Percentiles rank a stretch among this genome's conserved stretches.
Evolutionary conservation across 2,113 vertebrate genomes (phyloP).

Genomic region (Esox niger): DNA sequence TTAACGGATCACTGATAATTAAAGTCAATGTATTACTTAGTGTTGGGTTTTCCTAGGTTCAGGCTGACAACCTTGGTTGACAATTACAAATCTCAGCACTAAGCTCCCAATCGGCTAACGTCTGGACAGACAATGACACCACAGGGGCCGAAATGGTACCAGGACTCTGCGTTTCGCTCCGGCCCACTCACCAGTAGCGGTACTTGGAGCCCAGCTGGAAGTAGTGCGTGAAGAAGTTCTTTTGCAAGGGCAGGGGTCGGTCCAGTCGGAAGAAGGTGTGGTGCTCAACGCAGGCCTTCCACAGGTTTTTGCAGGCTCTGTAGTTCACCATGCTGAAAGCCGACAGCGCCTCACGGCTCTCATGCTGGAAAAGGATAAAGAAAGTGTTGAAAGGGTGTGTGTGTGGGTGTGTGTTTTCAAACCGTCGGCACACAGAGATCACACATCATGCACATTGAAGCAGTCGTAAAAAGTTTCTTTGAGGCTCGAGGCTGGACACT

Average conservation of each 20-base stretch:
- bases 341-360: constrained; percentile 90
- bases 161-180: constrained; percentile 9
- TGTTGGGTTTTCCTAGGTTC: too few relatives aligned
- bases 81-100: too few relatives aligned
- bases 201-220: constrained; percentile 97
- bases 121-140: too few relatives aligned
- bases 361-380: constrained; percentile 73
- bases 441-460: too few relatives aligned
- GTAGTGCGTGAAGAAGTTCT: constrained; percentile 98
- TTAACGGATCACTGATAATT: too few relatives aligned
- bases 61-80: background rate
- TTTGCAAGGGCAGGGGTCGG: constrained; percentile 90
- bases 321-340: constrained; percentile 99
- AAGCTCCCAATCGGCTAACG: too few relatives aligned
- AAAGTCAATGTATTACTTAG: too few relatives aligned
- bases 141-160: too few relatives aligned
- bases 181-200: constrained; percentile 85
- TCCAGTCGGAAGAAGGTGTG: constrained; percentile 98
- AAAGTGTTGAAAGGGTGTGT: background rate
- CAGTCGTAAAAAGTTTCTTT: too few relatives aligned
- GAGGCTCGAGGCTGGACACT: too few relatives aligned
- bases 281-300: constrained; percentile 98
- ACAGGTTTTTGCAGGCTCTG: constrained; percentile 95
- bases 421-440: too few relatives aligned
- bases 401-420: too few relatives aligned